A percentile compares a stretch with the other conserved stretches of the same genome.
Conservation (phyloP, 1,140 invertebrate species). For the Lethrus apterus region DNA sequence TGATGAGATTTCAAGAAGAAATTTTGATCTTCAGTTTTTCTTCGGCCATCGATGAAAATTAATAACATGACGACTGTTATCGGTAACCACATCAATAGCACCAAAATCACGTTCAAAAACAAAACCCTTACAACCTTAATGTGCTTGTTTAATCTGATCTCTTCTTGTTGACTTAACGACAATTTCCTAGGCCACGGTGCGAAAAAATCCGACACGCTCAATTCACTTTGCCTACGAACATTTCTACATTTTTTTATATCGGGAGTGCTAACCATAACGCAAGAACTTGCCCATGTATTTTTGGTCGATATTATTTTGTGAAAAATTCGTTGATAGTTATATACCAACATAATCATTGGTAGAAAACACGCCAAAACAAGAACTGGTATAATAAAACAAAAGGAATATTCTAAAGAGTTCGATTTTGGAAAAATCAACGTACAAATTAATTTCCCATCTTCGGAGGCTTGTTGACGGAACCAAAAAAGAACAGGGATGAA, state of each 20-base stretch:
- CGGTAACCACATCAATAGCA: slow-evolving; percentile 54
- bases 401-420: slow-evolving; percentile 43
- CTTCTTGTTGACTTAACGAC: slow-evolving; percentile 47
- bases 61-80: slow-evolving; percentile 50
- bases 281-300: slow-evolving; percentile 45
- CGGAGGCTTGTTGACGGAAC: slow-evolving; percentile 41
- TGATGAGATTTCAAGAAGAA: slow-evolving; percentile 49
- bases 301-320: slow-evolving; percentile 48
- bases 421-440: slow-evolving; percentile 50
- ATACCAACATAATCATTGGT: slow-evolving; percentile 50
- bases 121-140: slow-evolving; percentile 49
- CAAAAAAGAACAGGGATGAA: slow-evolving; percentile 50
- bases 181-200: slow-evolving; percentile 45
- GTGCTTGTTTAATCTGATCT: slow-evolving; percentile 48
- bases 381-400: slow-evolving; percentile 49
- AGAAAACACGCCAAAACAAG: slow-evolving; percentile 47
- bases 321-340: slow-evolving; percentile 52
- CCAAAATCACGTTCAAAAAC: slow-evolving; percentile 50
- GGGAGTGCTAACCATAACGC: slow-evolving; percentile 39
- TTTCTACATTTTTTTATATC: slow-evolving; percentile 23
- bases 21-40: slow-evolving; percentile 43
- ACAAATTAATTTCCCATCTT: slow-evolving; percentile 41
- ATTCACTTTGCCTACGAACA: slow-evolving; percentile 43
- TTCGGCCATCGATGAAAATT: slow-evolving; percentile 50
- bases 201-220: slow-evolving; percentile 45